phyloP scores from a whole-genome alignment of 2,797 vertebrate species.

The Oreonectes daqikongensis region DNA sequence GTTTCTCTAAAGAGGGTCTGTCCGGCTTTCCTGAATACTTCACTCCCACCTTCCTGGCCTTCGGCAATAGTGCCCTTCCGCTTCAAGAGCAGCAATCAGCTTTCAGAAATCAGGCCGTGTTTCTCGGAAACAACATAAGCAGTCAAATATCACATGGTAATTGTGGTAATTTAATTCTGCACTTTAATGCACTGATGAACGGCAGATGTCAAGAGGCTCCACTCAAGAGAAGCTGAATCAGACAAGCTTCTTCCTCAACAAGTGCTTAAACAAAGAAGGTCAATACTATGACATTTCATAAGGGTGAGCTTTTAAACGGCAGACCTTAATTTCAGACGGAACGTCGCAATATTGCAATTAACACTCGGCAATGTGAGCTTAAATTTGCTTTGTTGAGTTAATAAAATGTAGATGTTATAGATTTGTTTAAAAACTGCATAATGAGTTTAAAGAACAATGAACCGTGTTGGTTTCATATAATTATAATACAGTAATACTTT shows the following conservation, averaged over 20 bases:
- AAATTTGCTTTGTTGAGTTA: neutral
- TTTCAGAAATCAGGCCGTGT: constrained; percentile 8
- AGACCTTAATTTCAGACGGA: constrained; percentile 8
- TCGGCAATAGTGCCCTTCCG: neutral
- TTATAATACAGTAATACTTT: no score
- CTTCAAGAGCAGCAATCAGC: constrained; percentile 17
- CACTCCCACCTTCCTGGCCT: neutral
- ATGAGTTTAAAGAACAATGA: neutral
- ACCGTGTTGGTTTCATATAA: no score
- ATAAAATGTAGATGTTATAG: neutral
- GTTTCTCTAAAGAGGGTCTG: neutral
- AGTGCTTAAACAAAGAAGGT: constrained; percentile 29
- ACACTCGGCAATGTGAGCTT: neutral
- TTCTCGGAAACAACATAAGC: constrained; percentile 10
- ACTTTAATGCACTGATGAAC: constrained; percentile 34
- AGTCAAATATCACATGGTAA: constrained; percentile 29
- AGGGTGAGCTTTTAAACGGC: constrained; percentile 18
- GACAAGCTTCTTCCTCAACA: constrained; percentile 6
- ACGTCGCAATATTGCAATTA: neutral
- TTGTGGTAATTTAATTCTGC: constrained; percentile 20
- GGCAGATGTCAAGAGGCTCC: constrained; percentile 18
- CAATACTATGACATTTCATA: constrained; percentile 26
- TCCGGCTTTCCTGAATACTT: constrained; percentile 7
- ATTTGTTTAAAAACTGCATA: neutral
- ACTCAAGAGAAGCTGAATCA: constrained; percentile 24